Conservation (phyloP, 2,113 vertebrate genomes). For the Larimichthys polyactis region DNA sequence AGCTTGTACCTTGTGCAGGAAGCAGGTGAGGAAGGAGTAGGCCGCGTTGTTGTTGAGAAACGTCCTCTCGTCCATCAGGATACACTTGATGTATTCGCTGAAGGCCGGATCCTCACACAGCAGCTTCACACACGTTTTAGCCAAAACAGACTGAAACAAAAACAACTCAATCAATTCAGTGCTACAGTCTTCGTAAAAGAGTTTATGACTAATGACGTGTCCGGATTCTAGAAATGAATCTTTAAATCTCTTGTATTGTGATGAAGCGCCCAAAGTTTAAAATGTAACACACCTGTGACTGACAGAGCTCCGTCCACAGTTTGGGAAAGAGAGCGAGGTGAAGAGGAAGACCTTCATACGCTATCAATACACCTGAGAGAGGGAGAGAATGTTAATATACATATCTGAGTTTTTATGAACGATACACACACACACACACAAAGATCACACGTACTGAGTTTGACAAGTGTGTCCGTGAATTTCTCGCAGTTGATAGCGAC, state of each 20-base stretch:
- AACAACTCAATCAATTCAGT: neutral
- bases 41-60: constrained; percentile 96
- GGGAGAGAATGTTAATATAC: neutral
- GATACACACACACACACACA: neutral
- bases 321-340: constrained; percentile 97
- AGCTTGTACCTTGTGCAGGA: constrained; percentile 91
- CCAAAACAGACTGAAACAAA: constrained; percentile 88
- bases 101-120: constrained; percentile 98
- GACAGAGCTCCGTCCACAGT: constrained; percentile 97
- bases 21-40: constrained; percentile 96
- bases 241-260: neutral
- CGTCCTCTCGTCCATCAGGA: constrained; percentile 97
- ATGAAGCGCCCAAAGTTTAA: neutral
- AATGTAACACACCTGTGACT: constrained; percentile 89
- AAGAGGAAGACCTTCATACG: constrained; percentile 97
- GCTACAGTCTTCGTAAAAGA: neutral
- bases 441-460: constrained; percentile 90
- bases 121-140: constrained; percentile 96
- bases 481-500: constrained; percentile 99
- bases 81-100: constrained; percentile 98
- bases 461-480: constrained; percentile 98
- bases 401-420: neutral
- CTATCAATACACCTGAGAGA: constrained; percentile 93
- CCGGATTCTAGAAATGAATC: neutral
- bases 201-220: too few relatives aligned